Percentiles rank a stretch among this genome's conserved stretches.
Conservation (phyloP, 2,797 vertebrate genomes). For the Neosilurus mollespiculum region DNA sequence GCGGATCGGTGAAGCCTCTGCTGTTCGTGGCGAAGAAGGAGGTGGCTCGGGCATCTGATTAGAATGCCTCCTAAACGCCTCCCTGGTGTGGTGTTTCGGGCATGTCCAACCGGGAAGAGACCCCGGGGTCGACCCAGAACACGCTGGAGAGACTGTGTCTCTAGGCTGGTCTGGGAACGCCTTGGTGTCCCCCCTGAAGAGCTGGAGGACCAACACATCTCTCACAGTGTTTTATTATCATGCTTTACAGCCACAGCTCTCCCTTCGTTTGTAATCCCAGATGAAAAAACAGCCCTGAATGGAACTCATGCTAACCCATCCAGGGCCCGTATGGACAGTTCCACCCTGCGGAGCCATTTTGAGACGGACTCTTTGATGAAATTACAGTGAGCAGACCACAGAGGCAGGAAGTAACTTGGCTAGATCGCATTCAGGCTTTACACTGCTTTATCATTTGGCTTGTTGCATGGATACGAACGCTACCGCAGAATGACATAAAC, state of each 20-base stretch:
- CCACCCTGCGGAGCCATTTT: neutral
- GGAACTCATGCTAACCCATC: neutral
- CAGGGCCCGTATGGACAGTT: neutral
- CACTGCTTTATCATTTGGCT: slow-evolving; percentile 50
- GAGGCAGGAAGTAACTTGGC: slow-evolving; percentile 67
- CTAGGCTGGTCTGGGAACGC: too few species aligned
- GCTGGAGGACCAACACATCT: neutral
- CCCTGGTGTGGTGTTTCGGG: too few species aligned
- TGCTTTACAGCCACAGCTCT: neutral
- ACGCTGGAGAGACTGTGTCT: too few species aligned
- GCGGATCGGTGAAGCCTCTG: too few species aligned
- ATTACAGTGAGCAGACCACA: slow-evolving; percentile 71
- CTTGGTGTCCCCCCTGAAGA: too few species aligned
- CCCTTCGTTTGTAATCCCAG: neutral
- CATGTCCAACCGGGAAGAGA: too few species aligned
- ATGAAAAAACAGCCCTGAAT: neutral
- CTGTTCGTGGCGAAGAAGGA: too few species aligned
- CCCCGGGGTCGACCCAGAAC: too few species aligned
- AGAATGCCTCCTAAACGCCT: too few species aligned
- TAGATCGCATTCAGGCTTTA: slow-evolving; percentile 56
- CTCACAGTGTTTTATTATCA: neutral
- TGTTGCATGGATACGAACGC: neutral
- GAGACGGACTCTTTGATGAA: neutral
- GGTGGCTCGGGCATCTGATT: too few species aligned
- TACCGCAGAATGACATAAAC: slow-evolving; percentile 27